These are phyloP conservation scores for Diabrotica virgifera DNA, from an alignment of 1,140 invertebrate genomes.

Conservation along the genomic window DNA sequence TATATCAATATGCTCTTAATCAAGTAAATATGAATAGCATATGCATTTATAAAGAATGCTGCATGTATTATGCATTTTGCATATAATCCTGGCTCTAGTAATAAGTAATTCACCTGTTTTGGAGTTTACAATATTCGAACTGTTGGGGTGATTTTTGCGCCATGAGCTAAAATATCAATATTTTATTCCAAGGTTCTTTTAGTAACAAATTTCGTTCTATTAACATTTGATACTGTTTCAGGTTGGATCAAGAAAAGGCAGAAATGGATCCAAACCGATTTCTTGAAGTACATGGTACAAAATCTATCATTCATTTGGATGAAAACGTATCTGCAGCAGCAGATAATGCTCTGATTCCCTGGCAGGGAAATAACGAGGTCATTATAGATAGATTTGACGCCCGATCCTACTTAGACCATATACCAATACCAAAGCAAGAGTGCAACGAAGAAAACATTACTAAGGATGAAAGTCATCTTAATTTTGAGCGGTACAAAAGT, in stretches of 20 bases:
- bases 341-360: slow-evolving; percentile 94
- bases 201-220: too few relatives aligned
- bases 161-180: too few relatives aligned
- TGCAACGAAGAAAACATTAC: slow-evolving; percentile 61
- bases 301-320: slow-evolving; percentile 93
- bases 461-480: slow-evolving; percentile 83
- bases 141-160: too few relatives aligned
- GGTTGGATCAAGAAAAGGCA: slow-evolving; percentile 99
- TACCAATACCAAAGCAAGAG: slow-evolving; percentile 66
- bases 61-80: too few relatives aligned
- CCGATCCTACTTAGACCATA: slow-evolving; percentile 91
- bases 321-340: slow-evolving; percentile 86
- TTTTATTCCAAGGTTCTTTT: too few relatives aligned
- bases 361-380: slow-evolving; percentile 91
- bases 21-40: too few relatives aligned
- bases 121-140: too few relatives aligned
- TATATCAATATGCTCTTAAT: too few relatives aligned
- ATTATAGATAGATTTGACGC: slow-evolving; percentile 99
- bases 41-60: too few relatives aligned
- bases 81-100: too few relatives aligned
- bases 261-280: slow-evolving; percentile 99
- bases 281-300: slow-evolving; percentile 93
- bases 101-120: too few relatives aligned
- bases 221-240: background rate
- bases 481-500: slow-evolving; percentile 95